A percentile compares a stretch with the other conserved stretches of the same genome.
phyloP scores from a whole-genome alignment of 2,113 vertebrate species.

The Numida meleagris region DNA sequence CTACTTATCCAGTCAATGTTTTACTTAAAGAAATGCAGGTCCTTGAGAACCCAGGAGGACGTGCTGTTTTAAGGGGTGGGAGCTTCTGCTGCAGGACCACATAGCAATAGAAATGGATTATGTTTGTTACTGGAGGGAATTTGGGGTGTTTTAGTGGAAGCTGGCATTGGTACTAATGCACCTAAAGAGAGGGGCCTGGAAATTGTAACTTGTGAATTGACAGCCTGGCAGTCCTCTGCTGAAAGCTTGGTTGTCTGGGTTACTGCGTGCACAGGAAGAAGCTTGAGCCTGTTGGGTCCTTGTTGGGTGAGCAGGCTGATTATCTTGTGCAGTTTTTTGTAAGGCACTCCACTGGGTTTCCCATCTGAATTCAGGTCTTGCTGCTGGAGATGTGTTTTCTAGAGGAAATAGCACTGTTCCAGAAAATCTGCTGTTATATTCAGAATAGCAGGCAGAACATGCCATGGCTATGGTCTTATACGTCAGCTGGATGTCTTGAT shows the following conservation, averaged over 20 bases:
- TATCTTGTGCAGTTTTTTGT: background rate
- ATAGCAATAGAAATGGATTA: background rate
- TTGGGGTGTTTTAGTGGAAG: background rate
- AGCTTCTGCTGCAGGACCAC: background rate
- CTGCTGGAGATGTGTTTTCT: background rate
- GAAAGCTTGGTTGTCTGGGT: background rate
- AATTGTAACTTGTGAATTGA: background rate
- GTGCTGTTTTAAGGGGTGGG: background rate
- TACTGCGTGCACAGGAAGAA: background rate
- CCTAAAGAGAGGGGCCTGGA: background rate
- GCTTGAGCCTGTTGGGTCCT: background rate
- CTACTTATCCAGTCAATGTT: background rate
- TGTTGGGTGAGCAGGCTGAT: background rate
- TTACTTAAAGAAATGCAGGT: background rate
- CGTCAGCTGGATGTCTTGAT: background rate
- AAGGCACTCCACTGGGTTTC: background rate
- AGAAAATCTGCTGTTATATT: background rate
- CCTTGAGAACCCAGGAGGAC: background rate
- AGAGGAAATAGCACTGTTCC: background rate
- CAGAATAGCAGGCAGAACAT: background rate
- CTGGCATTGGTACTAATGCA: background rate
- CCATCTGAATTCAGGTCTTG: background rate
- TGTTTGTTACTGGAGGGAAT: background rate
- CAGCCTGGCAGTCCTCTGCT: background rate
- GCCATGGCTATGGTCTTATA: background rate